These are phyloP conservation scores for Goniozus legneri DNA, from an alignment of 1,140 invertebrate species.

Conservation along the genomic window DNA sequence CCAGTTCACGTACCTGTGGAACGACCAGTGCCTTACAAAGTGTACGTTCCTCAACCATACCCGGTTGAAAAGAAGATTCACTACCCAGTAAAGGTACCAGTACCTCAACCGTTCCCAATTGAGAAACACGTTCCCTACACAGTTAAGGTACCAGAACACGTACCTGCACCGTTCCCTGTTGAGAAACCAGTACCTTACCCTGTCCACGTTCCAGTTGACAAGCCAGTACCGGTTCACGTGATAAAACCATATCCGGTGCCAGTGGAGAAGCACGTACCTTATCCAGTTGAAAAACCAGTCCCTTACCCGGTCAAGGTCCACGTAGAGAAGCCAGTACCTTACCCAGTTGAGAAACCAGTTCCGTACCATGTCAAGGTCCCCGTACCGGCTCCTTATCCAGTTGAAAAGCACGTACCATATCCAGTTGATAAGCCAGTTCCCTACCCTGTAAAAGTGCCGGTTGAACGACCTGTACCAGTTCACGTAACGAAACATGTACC, in stretches of 20 bases:
- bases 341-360: conserved; percentile 56
- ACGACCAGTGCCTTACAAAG: conserved; percentile 64
- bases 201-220: conserved; percentile 38
- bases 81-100: conserved; percentile 40
- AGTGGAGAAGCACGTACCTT: conserved; percentile 48
- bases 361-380: conserved; percentile 59
- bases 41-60: conserved; percentile 60
- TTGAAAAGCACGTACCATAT: conserved; percentile 59
- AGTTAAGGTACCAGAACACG: conserved; percentile 48
- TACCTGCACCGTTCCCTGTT: conserved; percentile 43
- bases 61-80: conserved; percentile 49
- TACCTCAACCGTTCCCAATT: conserved; percentile 41
- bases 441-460: conserved; percentile 67
- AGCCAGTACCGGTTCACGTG: conserved; percentile 46
- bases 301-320: conserved; percentile 55
- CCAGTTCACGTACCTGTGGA: conserved; percentile 70
- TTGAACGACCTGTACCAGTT: conserved; percentile 52
- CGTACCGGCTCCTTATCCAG: conserved; percentile 49
- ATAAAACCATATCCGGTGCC: conserved; percentile 52
- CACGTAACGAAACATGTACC: conserved; percentile 45
- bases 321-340: conserved; percentile 44
- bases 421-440: conserved; percentile 71
- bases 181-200: conserved; percentile 42
- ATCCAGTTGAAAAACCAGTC: conserved; percentile 23
- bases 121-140: conserved; percentile 49